These are phyloP conservation scores for Aricia agestis DNA, from an alignment of 1,140 invertebrate species.

Conservation along the genomic window DNA sequence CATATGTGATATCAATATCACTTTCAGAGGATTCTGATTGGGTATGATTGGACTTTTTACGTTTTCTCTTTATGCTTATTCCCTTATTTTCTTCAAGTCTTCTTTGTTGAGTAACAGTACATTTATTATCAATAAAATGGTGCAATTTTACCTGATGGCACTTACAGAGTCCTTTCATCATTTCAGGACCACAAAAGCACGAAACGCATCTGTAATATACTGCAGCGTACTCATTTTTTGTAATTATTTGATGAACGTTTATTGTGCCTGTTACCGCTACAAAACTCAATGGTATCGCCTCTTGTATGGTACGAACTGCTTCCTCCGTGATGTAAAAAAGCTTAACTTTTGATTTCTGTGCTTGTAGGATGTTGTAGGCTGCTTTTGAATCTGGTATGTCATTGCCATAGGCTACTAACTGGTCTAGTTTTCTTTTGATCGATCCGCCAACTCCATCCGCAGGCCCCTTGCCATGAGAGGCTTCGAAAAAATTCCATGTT, in stretches of 20 bases:
- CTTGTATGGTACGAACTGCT: background rate
- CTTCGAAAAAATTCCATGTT: conserved; percentile 11
- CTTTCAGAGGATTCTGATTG: background rate
- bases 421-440: conserved; percentile 8
- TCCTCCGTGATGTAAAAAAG: background rate
- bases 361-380: conserved; percentile 1
- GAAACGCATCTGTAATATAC: background rate
- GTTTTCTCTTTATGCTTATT: too few species aligned
- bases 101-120: background rate
- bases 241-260: conserved; percentile 9
- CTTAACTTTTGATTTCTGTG: background rate
- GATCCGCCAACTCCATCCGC: conserved; percentile 6
- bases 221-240: background rate
- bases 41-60: background rate
- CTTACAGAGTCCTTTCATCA: background rate
- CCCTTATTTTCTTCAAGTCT: background rate
- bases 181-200: background rate
- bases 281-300: background rate
- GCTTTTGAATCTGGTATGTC: conserved; percentile 1
- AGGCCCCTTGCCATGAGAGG: conserved; percentile 5
- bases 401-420: background rate
- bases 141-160: background rate
- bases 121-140: background rate
- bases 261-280: background rate
- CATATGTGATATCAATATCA: background rate